Evolutionary conservation across 1,140 invertebrate species (phyloP).

Genomic region (Melitaea cinxia): DNA sequence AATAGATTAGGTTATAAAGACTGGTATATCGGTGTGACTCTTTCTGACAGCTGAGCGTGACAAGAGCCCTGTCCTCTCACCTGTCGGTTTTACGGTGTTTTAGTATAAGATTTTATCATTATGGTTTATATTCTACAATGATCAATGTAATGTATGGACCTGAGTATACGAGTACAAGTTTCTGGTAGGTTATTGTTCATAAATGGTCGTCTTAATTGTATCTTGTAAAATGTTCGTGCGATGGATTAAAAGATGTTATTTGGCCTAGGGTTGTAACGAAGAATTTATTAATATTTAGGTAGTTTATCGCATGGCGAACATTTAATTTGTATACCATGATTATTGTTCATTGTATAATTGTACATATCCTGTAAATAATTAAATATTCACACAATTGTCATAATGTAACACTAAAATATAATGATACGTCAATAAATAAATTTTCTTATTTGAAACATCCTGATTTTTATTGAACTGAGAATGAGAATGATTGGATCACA

Average conservation of each 20-base stretch:
- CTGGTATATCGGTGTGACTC: constrained; percentile 30
- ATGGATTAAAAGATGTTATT: constrained; percentile 38
- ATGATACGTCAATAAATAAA: constrained; percentile 30
- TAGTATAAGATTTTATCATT: constrained; percentile 14
- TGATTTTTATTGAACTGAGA: constrained; percentile 22
- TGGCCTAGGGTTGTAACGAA: constrained; percentile 71
- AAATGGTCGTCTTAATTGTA: constrained; percentile 17
- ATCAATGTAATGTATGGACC: constrained; percentile 29
- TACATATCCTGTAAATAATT: constrained; percentile 80
- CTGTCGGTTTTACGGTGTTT: constrained; percentile 33
- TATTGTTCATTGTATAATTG: constrained; percentile 64
- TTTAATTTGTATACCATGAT: constrained; percentile 66
- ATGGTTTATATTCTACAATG: constrained; percentile 16
- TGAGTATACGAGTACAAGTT: constrained; percentile 42
- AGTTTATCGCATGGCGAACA: constrained; percentile 66
- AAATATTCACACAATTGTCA: constrained; percentile 71
- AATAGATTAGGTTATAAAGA: constrained; percentile 62
- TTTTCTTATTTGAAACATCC: constrained; percentile 22
- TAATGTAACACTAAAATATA: constrained; percentile 51
- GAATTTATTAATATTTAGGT: constrained; percentile 75
- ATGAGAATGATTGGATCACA: constrained; percentile 6
- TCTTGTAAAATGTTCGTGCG: constrained; percentile 25
- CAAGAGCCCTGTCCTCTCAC: constrained; percentile 62
- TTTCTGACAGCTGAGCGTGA: constrained; percentile 47
- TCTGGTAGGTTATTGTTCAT: constrained; percentile 25